Evolutionary conservation across 2,888 invertebrate genomes (phyloP), one percentile per base, ranked within the genome.

Genomic region (Parnassius apollo): DNA sequence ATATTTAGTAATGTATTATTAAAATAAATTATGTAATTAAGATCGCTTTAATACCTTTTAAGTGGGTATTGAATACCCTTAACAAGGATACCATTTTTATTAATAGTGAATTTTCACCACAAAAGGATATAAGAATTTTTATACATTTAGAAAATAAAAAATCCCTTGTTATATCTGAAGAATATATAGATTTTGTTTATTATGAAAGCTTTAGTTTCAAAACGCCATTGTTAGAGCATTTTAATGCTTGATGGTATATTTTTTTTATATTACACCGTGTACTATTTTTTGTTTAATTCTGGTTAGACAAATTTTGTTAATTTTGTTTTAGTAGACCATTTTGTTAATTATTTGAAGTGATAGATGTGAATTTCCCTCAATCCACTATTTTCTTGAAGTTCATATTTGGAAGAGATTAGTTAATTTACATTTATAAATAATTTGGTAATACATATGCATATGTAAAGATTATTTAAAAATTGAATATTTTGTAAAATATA

Each of bases 401-500:
- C 10, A 54, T 49, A 22, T 60, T 55, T 42, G 44, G 25, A 42
- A 52, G 48, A 56, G 46, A 52, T 59, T 64, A 64, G 64, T 64
- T 64, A 64, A 64, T 64, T 64, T 57, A 35, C 59, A 64, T 52
- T 59, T 57, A 57, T 56, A 52, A 53, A 59, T 64, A 60, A 64
- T 64, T 60, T 56, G 59, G 56, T 56, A 46, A 55, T 53, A 51
- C 51, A 51, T 59, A 60, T 62, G 59, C 59, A 42, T 44, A 56
- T 50, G 55, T 61, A 65, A 62, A 66, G 63, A 66, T 66, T 65
- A 68, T 66, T 70, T 66, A 62, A 66, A 64, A 57, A n/a, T 52
- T 46, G 46, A 54, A 71, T 59, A 66, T 61, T 65, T 69, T 65
- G 65, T 68, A 64, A 74, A 74, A 74, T 71, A 73, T 74, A 73